Percentiles rank a stretch among this genome's conserved stretches.
These are phyloP conservation scores for Grammomys surdaster DNA, from an alignment of 2,113 vertebrate genomes.

Conservation along the genomic window DNA sequence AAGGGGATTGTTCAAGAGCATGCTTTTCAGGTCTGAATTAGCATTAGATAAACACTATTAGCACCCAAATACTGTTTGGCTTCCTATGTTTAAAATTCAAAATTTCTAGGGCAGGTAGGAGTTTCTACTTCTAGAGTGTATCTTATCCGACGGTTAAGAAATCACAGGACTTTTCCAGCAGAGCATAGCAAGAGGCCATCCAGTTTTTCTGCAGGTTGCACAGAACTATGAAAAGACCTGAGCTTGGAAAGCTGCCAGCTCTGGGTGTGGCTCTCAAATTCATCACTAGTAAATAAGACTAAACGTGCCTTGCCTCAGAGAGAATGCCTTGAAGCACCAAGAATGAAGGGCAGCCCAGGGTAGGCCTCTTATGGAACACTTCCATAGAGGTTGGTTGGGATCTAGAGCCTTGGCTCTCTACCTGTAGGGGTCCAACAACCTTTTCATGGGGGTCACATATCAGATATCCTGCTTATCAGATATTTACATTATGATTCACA, in stretches of 20 bases:
- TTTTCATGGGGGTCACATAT: not conserved
- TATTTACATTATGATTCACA: not conserved
- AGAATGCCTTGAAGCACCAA: not conserved
- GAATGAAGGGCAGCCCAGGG: not conserved
- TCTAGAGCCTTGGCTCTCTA: not conserved
- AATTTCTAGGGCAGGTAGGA: not conserved
- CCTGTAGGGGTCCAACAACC: not conserved
- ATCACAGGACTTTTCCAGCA: not conserved
- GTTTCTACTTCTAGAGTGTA: constrained; percentile 37
- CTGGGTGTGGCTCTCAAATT: not conserved
- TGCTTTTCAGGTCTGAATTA: constrained; percentile 32
- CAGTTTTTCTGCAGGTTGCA: not conserved
- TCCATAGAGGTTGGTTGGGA: not conserved
- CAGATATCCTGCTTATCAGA: not conserved
- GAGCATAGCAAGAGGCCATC: not conserved
- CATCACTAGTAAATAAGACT: not conserved
- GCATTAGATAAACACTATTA: not conserved
- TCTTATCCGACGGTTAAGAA: constrained; percentile 16
- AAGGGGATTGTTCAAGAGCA: not conserved
- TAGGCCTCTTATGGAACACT: not conserved
- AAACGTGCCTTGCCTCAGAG: not conserved
- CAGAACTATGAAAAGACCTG: not conserved
- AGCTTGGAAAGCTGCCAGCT: not conserved
- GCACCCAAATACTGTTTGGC: not conserved
- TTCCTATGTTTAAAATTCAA: constrained; percentile 35